A percentile compares a stretch with the other conserved stretches of the same genome.
phyloP scores from a whole-genome alignment of 2,797 vertebrate species.

The Pipistrellus pipistrellus region DNA sequence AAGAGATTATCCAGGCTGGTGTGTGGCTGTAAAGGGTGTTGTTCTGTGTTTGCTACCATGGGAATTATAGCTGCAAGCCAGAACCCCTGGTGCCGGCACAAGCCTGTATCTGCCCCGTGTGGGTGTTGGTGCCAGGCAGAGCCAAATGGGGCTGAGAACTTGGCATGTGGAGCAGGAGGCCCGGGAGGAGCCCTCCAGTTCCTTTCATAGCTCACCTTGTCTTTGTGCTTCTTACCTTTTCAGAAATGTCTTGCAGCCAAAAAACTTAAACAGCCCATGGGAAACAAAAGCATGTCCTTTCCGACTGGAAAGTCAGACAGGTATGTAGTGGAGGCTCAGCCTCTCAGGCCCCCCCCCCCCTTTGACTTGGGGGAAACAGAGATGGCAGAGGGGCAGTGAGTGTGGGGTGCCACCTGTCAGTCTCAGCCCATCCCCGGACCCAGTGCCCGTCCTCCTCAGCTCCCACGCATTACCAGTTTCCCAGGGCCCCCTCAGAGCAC shows the following conservation, averaged over 20 bases:
- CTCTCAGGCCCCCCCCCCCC: background rate
- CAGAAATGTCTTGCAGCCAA: conserved; percentile 86
- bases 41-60: background rate
- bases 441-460: background rate
- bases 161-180: background rate
- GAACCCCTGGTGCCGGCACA: background rate
- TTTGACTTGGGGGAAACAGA: background rate
- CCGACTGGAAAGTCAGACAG: conserved; percentile 92
- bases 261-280: conserved; percentile 86
- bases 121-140: background rate
- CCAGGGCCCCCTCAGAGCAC: background rate
- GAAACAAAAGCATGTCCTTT: conserved; percentile 96
- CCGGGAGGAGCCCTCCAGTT: background rate
- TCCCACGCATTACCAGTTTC: background rate
- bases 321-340: conserved; percentile 85
- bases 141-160: background rate
- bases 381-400: background rate
- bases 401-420: background rate
- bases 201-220: background rate
- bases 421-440: background rate
- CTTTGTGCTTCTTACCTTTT: conserved; percentile 43
- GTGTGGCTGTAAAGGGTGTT: background rate
- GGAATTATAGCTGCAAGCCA: background rate
- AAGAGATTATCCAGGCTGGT: background rate
- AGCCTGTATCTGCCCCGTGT: background rate